phyloP scores from a whole-genome alignment of 2,888 invertebrate genomes.

The Ophion ventricosus region DNA sequence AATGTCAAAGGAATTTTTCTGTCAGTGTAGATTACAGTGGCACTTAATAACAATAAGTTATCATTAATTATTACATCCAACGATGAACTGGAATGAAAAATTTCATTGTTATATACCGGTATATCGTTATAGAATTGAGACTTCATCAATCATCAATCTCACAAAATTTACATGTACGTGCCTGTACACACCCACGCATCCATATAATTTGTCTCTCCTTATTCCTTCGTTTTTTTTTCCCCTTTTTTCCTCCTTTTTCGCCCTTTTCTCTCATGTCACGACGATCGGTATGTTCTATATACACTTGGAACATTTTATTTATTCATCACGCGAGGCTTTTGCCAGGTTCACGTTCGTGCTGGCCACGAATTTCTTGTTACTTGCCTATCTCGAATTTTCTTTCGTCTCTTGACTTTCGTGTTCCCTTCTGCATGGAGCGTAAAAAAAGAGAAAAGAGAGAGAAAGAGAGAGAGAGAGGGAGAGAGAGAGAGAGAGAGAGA shows the following conservation, averaged over 20 bases:
- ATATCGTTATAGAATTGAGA: too few species aligned
- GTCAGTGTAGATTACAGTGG: too few species aligned
- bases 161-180: slow-evolving; percentile 38
- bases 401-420: slow-evolving; percentile 17
- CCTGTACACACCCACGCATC: not conserved
- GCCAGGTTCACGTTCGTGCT: slow-evolving; percentile 39
- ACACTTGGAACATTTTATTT: slow-evolving; percentile 52
- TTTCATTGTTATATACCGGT: too few species aligned
- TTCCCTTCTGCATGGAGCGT: not conserved
- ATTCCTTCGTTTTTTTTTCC: not conserved
- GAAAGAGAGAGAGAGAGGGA: not conserved
- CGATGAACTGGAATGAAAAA: too few species aligned
- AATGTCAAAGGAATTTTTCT: too few species aligned
- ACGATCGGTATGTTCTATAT: slow-evolving; percentile 25
- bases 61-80: too few species aligned
- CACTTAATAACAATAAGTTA: too few species aligned
- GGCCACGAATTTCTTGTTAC: slow-evolving; percentile 50
- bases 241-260: not conserved
- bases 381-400: slow-evolving; percentile 13
- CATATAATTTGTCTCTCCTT: slow-evolving; percentile 2
- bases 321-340: slow-evolving; percentile 61
- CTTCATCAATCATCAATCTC: slow-evolving; percentile 54
- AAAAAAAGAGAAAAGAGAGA: slow-evolving; percentile 8
- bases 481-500: not conserved
- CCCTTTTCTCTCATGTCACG: not conserved